phyloP scores from a whole-genome alignment of 2,888 invertebrate genomes.

The Tetramorium bicarinatum region DNA sequence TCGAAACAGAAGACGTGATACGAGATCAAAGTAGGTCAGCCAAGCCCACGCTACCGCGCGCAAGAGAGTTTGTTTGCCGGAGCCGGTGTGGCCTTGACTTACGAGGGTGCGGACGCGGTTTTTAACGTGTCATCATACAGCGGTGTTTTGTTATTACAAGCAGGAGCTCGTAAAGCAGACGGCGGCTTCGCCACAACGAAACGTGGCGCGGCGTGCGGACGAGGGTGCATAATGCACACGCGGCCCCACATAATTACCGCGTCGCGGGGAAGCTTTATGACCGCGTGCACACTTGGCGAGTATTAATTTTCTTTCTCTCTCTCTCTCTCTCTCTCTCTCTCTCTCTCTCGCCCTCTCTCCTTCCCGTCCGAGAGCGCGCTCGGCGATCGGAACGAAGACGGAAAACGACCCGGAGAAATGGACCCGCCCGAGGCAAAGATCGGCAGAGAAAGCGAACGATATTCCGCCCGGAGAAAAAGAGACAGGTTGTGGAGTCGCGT shows the following conservation, averaged over 20 bases:
- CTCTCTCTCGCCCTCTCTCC: slow-evolving; percentile 68
- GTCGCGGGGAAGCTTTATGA: slow-evolving; percentile 84
- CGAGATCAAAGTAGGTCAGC: slow-evolving; percentile 42
- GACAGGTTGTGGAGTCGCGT: slow-evolving; percentile 28
- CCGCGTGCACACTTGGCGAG: slow-evolving; percentile 79
- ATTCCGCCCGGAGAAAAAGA: slow-evolving; percentile 29
- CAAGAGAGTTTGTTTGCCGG: not conserved
- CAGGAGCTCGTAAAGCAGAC: slow-evolving; percentile 81
- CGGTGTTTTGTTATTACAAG: slow-evolving; percentile 80
- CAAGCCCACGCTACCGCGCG: slow-evolving; percentile 37
- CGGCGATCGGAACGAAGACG: slow-evolving; percentile 51
- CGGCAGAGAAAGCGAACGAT: slow-evolving; percentile 26
- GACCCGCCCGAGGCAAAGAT: slow-evolving; percentile 49
- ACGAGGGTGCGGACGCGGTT: slow-evolving; percentile 66
- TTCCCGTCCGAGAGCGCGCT: slow-evolving; percentile 52
- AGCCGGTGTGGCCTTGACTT: slow-evolving; percentile 31
- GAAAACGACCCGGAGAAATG: slow-evolving; percentile 50
- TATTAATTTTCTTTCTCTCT: slow-evolving; percentile 83
- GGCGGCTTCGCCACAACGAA: slow-evolving; percentile 58
- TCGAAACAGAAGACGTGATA: slow-evolving; percentile 6
- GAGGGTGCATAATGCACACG: slow-evolving; percentile 76
- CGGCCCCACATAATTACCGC: slow-evolving; percentile 82
- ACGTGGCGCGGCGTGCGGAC: slow-evolving; percentile 63
- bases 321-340: slow-evolving; percentile 73
- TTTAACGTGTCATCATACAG: slow-evolving; percentile 82